Base-by-base conservation (phyloP, 2,888 invertebrate genomes). In the Tachina lurida region DNA sequence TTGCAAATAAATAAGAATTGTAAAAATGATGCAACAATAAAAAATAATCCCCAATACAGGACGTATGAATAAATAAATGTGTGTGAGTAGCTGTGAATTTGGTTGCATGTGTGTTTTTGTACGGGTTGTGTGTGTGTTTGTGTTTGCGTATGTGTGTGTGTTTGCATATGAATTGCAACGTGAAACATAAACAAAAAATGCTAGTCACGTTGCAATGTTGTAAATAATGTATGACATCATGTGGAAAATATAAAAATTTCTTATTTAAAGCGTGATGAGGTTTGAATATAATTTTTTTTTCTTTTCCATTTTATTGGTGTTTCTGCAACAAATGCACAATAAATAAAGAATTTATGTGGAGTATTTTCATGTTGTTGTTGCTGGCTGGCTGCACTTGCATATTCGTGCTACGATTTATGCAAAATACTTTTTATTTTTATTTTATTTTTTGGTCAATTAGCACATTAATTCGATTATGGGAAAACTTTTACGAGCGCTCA, bases 181-280 rank as follows among this genome's bases (percentile, higher is more conserved):
- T 75, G 70, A 63, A 71, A 39, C 62, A 63, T 54, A 45, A 73
- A 71, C 63, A 56, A 76, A 77, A 74, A 79, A 83, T 83, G 76
- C 83, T 77, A 86, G 86, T 86, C 86, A 86, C 86, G 86, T 86
- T 83, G 86, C 86, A 83, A 83, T 83, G 79, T 86, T 86, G 86
- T 86, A 86, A 86, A 86, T 86, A 86, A 86, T 86, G 86, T 68
- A 75, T 83, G 86, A 80, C 86, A 86, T 86, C 86, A 86, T 86
- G 86, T 86, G 86, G 86, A 86, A 86, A 86, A 86, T 83, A 73
- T 83, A 80, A 83, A 83, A 86, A 83, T 67, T 65, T 79, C 56
- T 73, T 60, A 79, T 79, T 83, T 86, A 71, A 78, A 76, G 79
- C 65, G 75, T 83, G 75, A 75, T 79, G 83, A 78, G 83, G 77